These are phyloP conservation scores for Penelope pileata DNA, from an alignment of 2,113 vertebrate species.

Conservation along the genomic window DNA sequence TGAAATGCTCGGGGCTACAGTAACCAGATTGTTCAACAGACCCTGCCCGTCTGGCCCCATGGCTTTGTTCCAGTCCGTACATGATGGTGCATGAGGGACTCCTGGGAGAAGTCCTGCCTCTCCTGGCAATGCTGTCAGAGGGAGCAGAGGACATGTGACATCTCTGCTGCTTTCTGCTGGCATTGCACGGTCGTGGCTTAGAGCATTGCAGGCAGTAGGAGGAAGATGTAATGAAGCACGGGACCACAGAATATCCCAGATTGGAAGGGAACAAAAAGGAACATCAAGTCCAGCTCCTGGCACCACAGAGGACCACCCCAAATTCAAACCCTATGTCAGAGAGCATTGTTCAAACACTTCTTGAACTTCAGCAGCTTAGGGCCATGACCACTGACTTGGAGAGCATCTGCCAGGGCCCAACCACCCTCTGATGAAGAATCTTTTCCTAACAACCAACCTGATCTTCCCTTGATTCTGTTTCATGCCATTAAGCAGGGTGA, in stretches of 20 bases:
- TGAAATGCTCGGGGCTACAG: background rate
- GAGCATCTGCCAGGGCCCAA: too few relatives aligned
- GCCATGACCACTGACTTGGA: too few relatives aligned
- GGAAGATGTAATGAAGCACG: background rate
- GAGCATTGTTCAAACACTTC: background rate
- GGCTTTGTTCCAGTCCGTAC: background rate
- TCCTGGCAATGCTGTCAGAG: background rate
- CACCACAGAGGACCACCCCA: background rate
- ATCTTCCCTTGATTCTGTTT: too few relatives aligned
- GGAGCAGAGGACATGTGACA: background rate
- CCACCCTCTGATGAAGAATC: too few relatives aligned
- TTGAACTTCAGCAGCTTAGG: background rate
- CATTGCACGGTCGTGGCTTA: background rate
- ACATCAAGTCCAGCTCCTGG: background rate
- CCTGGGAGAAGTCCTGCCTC: background rate
- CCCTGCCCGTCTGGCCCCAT: background rate
- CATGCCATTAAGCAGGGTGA: too few relatives aligned
- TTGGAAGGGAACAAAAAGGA: background rate
- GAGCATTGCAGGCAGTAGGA: background rate
- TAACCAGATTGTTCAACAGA: background rate
- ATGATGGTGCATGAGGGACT: rapidly evolving
- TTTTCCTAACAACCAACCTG: too few relatives aligned
- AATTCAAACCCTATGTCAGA: background rate
- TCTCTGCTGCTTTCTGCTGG: background rate
- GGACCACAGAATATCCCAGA: background rate